Percentiles rank a stretch among this genome's conserved stretches.
Evolutionary conservation across 2,888 invertebrate genomes (phyloP).

Genomic region (Steinernema scapterisci): DNA sequence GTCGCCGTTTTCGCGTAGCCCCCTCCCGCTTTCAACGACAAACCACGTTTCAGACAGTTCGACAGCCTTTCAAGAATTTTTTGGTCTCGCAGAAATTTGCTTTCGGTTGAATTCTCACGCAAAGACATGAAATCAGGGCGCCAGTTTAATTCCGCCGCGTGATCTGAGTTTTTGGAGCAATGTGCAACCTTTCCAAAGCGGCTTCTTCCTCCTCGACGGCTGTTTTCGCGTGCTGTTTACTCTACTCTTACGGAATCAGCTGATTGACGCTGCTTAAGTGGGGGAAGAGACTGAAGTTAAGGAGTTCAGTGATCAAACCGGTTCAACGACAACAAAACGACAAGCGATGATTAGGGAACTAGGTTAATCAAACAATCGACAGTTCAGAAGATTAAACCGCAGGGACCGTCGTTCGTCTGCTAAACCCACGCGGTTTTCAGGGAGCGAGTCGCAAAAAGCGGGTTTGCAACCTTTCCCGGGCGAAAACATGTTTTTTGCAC

Average conservation of each 20-base stretch:
- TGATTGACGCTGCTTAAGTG: background rate
- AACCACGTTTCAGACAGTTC: background rate
- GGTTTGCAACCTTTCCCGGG: no score
- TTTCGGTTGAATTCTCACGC: background rate
- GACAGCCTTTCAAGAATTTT: background rate
- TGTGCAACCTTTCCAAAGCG: background rate
- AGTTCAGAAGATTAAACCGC: slow-evolving; percentile 16
- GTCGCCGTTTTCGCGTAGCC: background rate
- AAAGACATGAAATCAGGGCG: background rate
- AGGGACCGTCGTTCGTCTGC: background rate
- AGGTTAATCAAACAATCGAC: slow-evolving; percentile 7
- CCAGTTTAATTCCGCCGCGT: background rate
- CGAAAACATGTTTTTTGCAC: no score
- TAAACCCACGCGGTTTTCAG: background rate
- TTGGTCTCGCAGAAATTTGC: background rate
- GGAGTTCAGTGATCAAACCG: slow-evolving; percentile 16
- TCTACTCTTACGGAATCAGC: slow-evolving; percentile 8
- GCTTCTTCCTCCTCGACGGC: background rate
- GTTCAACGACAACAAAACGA: background rate
- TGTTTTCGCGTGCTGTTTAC: background rate
- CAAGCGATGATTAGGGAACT: background rate
- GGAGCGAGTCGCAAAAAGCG: no score
- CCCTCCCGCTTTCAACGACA: slow-evolving; percentile 6
- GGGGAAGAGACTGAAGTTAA: background rate
- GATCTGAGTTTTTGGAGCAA: background rate